Percentiles rank a stretch among this genome's conserved stretches.
Conservation (phyloP, 1,140 invertebrate genomes). For the Conus ventricosus region DNA sequence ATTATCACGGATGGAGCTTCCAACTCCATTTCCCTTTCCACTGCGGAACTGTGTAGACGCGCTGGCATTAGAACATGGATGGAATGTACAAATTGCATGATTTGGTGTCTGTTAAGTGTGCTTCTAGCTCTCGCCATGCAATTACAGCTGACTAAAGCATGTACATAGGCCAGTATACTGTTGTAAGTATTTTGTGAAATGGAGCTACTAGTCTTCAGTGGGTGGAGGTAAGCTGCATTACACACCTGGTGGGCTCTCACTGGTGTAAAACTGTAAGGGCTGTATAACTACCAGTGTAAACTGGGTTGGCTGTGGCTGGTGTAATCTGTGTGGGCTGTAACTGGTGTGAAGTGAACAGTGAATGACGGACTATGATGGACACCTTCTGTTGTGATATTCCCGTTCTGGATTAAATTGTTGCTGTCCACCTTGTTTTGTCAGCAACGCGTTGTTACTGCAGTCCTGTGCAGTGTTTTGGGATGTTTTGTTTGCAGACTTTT, state of each 20-base stretch:
- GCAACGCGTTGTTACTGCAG: background rate
- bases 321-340: background rate
- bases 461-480: background rate
- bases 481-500: background rate
- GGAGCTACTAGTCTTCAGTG: background rate
- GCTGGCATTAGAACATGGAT: no score
- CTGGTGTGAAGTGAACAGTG: background rate
- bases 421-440: background rate
- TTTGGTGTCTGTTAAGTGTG: background rate
- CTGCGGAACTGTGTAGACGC: no score
- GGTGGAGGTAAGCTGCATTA: no score
- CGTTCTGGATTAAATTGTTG: background rate
- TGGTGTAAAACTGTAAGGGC: no score
- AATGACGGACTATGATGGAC: background rate
- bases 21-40: background rate
- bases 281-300: no score
- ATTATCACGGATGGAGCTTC: background rate
- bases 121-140: background rate
- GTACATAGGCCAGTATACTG: background rate
- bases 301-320: background rate
- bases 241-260: no score
- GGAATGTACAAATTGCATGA: no score
- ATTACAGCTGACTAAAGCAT: background rate
- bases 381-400: background rate
- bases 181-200: background rate